Base-by-base conservation (phyloP, 2,888 invertebrate species). In the Andricus curvator region DNA sequence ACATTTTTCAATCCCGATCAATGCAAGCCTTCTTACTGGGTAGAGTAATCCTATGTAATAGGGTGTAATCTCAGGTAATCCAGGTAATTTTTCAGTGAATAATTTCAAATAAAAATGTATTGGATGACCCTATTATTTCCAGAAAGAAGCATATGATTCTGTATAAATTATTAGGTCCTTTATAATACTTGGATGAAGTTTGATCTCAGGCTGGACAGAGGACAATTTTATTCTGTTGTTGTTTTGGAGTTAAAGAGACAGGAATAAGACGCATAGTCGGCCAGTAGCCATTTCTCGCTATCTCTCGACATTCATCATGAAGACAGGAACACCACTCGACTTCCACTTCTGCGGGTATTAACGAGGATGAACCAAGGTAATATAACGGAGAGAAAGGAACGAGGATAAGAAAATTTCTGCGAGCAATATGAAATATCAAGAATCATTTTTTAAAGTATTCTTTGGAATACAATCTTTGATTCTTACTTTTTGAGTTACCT, bases 231-330 rank as follows among this genome's bases (percentile, higher is more conserved):
- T 76, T 51, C 78, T 77, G 77, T 37, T 79, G 70, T 78, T 25
- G 15, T 25, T 62, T 62, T 80, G 81, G 84, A 84, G 78, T 85
- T 85, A 88, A 88, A 86, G 88, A 87, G 89, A 86, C 89, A 87
- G 88, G 85, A 90, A 86, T 88, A 89, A 90, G 90, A 90, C 88
- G 86, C 88, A 88, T 89, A 86, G 88, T 86, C 84, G 85, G 84
- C 84, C 86, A 85, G 89, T 89, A 89, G 88, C 87, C 87, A 84
- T 84, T 85, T 86, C 87, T 84, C 82, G 84, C 85, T 90, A 91
- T 91, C 90, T 90, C 82, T 78, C 83, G 81, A 85, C 91, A 90
- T 91, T 89, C 89, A 91, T 90, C 90, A 90, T 86, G 88, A 84
- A 81, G 90, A 89, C 90, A 90, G 89, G 85, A 89, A 89, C 89